Evolutionary conservation across 1,140 invertebrate species (phyloP).

Genomic region (Triops cancriformis): DNA sequence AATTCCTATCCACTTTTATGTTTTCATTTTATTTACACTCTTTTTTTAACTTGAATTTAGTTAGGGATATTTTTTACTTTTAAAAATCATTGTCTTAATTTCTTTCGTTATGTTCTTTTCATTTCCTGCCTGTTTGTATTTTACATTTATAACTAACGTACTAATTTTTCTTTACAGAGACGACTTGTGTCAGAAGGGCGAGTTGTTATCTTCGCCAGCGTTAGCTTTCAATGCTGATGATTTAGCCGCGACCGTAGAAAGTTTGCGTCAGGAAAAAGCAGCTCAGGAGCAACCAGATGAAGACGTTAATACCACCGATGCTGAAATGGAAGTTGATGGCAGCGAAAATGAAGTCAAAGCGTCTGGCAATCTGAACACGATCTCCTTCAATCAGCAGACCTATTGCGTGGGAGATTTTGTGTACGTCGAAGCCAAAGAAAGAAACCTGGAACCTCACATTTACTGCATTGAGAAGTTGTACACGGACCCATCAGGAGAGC

Average conservation of each 20-base stretch:
- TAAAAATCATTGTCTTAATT: too few relatives aligned
- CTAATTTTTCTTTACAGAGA: slow-evolving; percentile 39
- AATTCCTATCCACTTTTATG: too few relatives aligned
- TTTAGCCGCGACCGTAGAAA: slow-evolving; percentile 61
- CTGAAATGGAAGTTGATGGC: slow-evolving; percentile 34
- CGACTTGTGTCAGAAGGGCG: slow-evolving; percentile 63
- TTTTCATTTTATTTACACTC: too few relatives aligned
- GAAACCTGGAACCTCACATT: slow-evolving; percentile 72
- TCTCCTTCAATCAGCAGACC: slow-evolving; percentile 56
- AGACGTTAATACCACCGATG: slow-evolving; percentile 45
- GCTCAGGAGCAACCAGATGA: slow-evolving; percentile 61
- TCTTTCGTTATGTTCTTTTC: too few relatives aligned
- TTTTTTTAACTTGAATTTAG: too few relatives aligned
- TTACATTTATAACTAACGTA: neutral
- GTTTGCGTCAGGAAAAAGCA: slow-evolving; percentile 64
- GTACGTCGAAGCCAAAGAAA: slow-evolving; percentile 70
- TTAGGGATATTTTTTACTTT: too few relatives aligned
- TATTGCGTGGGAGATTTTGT: slow-evolving; percentile 83
- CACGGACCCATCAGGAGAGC: slow-evolving; percentile 71
- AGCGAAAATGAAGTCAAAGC: slow-evolving; percentile 30
- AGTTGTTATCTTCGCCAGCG: slow-evolving; percentile 76
- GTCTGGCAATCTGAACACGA: slow-evolving; percentile 15
- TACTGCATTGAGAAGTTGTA: slow-evolving; percentile 78
- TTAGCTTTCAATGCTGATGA: slow-evolving; percentile 66
- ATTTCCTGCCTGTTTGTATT: slow-evolving; percentile 11